phyloP scores from a whole-genome alignment of 2,797 vertebrate genomes.

The Pachyuromys duprasi region DNA sequence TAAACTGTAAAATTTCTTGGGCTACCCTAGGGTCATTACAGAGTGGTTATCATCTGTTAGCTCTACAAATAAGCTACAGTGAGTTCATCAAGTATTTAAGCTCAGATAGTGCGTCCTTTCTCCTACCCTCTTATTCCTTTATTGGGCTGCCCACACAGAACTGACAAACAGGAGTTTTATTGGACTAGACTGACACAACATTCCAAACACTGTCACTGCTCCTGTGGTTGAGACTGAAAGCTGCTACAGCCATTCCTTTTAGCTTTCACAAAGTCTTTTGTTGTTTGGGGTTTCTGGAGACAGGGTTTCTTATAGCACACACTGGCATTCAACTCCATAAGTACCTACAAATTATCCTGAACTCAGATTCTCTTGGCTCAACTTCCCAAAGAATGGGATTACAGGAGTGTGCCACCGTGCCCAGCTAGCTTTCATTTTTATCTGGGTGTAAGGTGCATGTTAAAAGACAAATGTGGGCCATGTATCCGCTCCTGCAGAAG shows the following conservation, averaged over 20 bases:
- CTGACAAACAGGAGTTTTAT: constrained; percentile 19
- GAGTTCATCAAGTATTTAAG: neutral
- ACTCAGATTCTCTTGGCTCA: neutral
- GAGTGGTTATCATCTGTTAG: constrained; percentile 35
- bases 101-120: neutral
- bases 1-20: constrained; percentile 6
- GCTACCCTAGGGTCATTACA: constrained; percentile 13
- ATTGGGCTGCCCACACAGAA: constrained; percentile 15
- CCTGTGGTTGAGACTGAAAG: neutral
- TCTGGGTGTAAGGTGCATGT: neutral
- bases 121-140: neutral
- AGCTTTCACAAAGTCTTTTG: neutral
- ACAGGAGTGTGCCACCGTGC: no score
- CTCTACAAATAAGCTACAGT: neutral
- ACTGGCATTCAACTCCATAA: neutral
- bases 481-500: neutral
- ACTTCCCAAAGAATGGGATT: neutral
- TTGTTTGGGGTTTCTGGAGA: neutral
- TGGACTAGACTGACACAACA: neutral
- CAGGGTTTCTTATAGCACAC: neutral
- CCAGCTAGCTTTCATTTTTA: constrained; percentile 19
- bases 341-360: neutral
- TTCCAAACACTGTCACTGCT: neutral
- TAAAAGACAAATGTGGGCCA: constrained; percentile 10
- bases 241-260: neutral